Conservation (phyloP, 2,888 invertebrate species). For the Spodoptera littoralis region DNA sequence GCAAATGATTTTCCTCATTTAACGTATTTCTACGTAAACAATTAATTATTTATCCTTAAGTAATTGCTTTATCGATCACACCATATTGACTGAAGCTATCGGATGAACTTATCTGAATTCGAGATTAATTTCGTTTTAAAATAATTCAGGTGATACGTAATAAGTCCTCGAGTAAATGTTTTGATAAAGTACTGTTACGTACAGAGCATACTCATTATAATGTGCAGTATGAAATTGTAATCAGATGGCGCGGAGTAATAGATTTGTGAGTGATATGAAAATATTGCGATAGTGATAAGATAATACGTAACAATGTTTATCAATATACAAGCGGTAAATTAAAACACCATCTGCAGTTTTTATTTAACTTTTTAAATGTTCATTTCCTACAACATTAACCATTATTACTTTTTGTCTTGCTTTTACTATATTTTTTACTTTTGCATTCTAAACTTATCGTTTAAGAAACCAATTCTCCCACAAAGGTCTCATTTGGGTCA, state of each 20-base stretch:
- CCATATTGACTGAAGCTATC: too few species aligned
- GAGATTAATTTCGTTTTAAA: not conserved
- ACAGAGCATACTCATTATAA: constrained; percentile 1
- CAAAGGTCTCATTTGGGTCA: too few species aligned
- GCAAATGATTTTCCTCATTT: not conserved
- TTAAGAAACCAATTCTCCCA: too few species aligned
- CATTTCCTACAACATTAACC: not conserved
- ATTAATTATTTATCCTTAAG: too few species aligned
- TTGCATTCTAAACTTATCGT: too few species aligned
- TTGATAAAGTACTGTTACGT: constrained; percentile 17
- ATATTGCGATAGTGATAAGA: constrained; percentile 13
- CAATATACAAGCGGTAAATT: constrained; percentile 1
- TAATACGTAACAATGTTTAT: not conserved
- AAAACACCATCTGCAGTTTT: not conserved
- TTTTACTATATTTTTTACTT: too few species aligned
- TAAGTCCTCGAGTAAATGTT: constrained; percentile 10
- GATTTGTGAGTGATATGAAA: constrained; percentile 13
- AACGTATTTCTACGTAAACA: too few species aligned
- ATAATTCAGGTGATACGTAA: constrained; percentile 1
- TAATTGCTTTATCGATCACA: too few species aligned
- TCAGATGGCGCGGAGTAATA: constrained; percentile 24
- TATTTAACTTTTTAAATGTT: not conserved
- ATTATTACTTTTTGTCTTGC: not conserved
- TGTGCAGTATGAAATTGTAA: constrained; percentile 8
- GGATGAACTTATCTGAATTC: too few species aligned